Evolutionary conservation across 2,888 invertebrate species (phyloP), one percentile per base, ranked within the genome.

Genomic region (Acronicta aceris): DNA sequence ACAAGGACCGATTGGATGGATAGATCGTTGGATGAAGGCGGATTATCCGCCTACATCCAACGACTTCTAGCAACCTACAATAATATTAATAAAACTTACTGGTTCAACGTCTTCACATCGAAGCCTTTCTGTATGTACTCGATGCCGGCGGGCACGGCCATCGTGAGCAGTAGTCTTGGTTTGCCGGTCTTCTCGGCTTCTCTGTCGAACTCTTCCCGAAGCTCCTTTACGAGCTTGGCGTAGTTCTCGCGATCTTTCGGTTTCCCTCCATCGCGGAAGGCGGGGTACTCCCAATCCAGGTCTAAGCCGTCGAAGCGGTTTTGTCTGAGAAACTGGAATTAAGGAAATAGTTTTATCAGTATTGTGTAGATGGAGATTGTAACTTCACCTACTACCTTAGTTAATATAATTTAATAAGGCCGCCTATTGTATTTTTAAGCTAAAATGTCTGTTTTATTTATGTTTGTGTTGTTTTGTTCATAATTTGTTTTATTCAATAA

Each of bases 121-220:
- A 98, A 99, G 68, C 99, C 99, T 86, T 98, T 98, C 84, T 98
- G 97, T 74, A 99, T 97, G 84, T 98, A 98, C 86, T 98, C 98
- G 76, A 98, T 97, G 21, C 98, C 98, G 2, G 98, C 98, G 0
- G 98, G 98, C 33, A 99, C 98, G 12, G 99, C 99, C 97, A 99
- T 98, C 7, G 99, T 98, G 16, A 99, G 93, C 53, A 99, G 93
- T 36, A 99, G 95, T 43, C 95, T 92, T 0, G 97, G 95, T 79
- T 97, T 96, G 69, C 98, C 98, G 5, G 98, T 98, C 91, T 98
- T 97, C 71, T 96, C 95, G 0, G 97, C 96, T 86, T 99, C 99
- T 60, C 96, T 95, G 55, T 98, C 97, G 83, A 98, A 99, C 84
- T 98, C 98, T 76, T 98, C 97, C 1, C 98, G 95, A 48, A 99